A percentile compares a stretch with the other conserved stretches of the same genome.
Conservation (phyloP, 92 coral and sea anemone genomes). For the Palythoa grandis region DNA sequence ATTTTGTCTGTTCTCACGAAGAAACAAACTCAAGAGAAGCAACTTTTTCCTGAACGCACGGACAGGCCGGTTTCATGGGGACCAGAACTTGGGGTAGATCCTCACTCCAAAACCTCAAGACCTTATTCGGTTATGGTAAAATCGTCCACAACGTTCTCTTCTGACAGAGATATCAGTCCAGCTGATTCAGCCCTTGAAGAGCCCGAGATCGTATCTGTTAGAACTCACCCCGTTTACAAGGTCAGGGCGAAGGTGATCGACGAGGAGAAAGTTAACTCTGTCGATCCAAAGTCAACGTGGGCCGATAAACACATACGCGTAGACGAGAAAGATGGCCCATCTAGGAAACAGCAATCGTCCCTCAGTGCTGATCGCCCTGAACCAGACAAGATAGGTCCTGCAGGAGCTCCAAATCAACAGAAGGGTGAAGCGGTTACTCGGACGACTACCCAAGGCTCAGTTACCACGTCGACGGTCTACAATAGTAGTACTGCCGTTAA, state of each 20-base stretch:
- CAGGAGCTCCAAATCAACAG: not conserved
- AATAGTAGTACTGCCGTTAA: conserved; percentile 41
- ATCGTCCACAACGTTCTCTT: conserved; percentile 21
- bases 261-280: conserved; percentile 29
- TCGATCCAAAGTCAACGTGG: not conserved
- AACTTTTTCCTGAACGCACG: conserved; percentile 46
- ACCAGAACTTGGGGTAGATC: conserved; percentile 27
- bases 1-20: conserved; percentile 78
- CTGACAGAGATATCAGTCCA: not conserved
- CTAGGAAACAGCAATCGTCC: not conserved
- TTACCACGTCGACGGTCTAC: conserved; percentile 53
- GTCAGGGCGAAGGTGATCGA: conserved; percentile 41
- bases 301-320: not conserved
- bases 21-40: conserved; percentile 79
- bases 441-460: conserved; percentile 12
- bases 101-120: conserved; percentile 36
- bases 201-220: conserved; percentile 5
- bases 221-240: conserved; percentile 38
- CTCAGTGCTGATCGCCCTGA: not conserved
- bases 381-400: not conserved
- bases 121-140: conserved; percentile 42
- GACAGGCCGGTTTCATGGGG: conserved; percentile 41
- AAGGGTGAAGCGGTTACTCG: conserved; percentile 12
- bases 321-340: not conserved
- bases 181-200: not conserved